Evolutionary conservation across 2,113 vertebrate genomes (phyloP), one percentile per base, ranked within the genome.

Genomic region (Bagarius yarrelli): DNA sequence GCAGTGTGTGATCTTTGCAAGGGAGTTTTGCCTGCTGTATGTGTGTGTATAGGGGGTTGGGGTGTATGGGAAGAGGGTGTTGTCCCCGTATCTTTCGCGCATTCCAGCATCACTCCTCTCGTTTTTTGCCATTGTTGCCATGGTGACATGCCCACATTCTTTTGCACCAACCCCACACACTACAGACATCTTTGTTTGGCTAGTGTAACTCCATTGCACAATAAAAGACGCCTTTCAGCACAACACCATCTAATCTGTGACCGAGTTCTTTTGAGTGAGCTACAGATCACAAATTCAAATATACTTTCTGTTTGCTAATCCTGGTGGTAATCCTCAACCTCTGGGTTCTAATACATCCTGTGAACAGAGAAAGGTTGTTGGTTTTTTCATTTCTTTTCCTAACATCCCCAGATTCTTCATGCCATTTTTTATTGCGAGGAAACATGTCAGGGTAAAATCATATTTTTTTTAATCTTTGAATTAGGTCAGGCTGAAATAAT

Each of bases 181-280:
- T 94, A 90, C 93, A 95, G 94, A 94, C 95, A 95, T 97, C 95
- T 99, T 97, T 97, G 95, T 96, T 96, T 98, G 95, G 91, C 94
- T 93, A 91, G 85, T 66, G 93, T 95, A 96, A 94, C 94, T 94
- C 93, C 89, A 91, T 93, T 89, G 83, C 87, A 95, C 93, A 94
- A 93, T 81, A 73, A 94, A 94, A 92, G 91, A 5, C 3, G 44
- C 89, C 92, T 95, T 94, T 94, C 92, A 93, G 90, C 92, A 88
- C 93, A 95, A 95, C 94, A 95, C 94, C 94, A 94, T 94, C 94
- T 95, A 94, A 94, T 95, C 93, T 89, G 84, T 86, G 88, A 93
- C 93, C 91, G 91, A 86, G 90, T 85, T 80, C 91, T 92, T 92
- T 95, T 91, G 92, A 93, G 89, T 87, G 87, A 89, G 89, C 89